Evolutionary conservation across 2,797 vertebrate species (phyloP), one percentile per base, ranked within the genome.

Genomic region (Otus scops): DNA sequence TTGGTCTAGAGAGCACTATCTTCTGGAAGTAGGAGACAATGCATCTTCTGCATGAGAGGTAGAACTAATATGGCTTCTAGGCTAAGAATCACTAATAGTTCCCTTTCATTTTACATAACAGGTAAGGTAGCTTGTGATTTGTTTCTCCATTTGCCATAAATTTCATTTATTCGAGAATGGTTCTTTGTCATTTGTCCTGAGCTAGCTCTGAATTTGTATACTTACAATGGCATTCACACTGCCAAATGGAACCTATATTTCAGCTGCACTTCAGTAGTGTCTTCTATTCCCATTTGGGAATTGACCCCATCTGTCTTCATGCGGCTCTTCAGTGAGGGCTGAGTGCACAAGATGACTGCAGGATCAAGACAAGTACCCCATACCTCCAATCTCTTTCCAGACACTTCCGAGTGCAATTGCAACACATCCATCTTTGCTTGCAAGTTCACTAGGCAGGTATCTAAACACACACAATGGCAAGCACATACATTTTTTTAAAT

Each of bases 261-360:
- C 92, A 93, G 50, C 56, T 85, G 51, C 41, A 47, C 26, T 89
- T 83, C 73, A 83, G 38, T 7, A 63, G 61, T 45, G 18, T 24
- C 27, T 92, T 91, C 91, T 84, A 75, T 76, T 93, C 43, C 48
- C 28, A 36, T 13, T 59, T 3, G 11, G 65, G 43, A 81, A 69
- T 91, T 92, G 85, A 91, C 51, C 39, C 48, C 38, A 89, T 89
- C 82, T 82, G 26, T 93, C 92, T 96, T 90, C 53, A 39, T 9
- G 32, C 36, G 91, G 41, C 64, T 47, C 9, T 85, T 91, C 63
- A 68, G 56, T 4, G 17, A 57, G 60, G 27, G n/a, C 36, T 63
- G 54, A 56, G 53, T 4, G 6, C 76, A 47, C 38, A 64, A 28
- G 43, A 34, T 27, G 36, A 73, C 30, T 61, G n/a, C 28, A 82